Conservation (phyloP, 2,797 vertebrate species). For the Cossypha polioptera region DNA sequence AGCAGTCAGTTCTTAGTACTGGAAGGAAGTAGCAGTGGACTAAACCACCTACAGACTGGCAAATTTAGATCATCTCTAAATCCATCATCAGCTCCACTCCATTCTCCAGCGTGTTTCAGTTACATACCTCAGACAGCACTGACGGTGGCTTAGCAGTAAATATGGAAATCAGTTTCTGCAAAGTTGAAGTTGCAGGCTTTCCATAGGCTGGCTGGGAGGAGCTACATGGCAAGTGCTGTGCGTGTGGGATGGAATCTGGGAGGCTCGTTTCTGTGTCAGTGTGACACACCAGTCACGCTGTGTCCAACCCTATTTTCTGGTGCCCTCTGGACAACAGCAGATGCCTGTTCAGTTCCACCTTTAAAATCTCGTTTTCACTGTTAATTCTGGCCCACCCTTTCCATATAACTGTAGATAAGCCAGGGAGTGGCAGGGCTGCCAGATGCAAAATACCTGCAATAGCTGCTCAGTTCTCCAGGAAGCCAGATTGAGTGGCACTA, state of each 20-base stretch:
- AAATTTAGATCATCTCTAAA: conserved; percentile 36
- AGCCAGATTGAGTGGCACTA: background rate
- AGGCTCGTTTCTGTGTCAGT: background rate
- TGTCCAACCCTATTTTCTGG: background rate
- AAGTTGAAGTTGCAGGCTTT: background rate
- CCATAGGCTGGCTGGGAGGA: background rate
- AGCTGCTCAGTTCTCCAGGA: background rate
- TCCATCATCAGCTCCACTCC: background rate
- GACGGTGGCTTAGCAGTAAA: background rate
- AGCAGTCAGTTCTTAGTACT: conserved; percentile 1
- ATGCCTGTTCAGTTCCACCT: background rate
- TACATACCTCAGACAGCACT: background rate
- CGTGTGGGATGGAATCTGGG: accelerated
- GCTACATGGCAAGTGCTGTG: accelerated
- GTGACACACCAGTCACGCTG: accelerated
- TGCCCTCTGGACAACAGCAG: background rate
- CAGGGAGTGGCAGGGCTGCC: background rate
- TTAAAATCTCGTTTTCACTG: background rate
- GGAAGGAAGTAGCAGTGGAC: conserved; percentile 31
- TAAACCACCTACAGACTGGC: background rate
- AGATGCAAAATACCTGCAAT: background rate
- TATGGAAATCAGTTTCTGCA: background rate
- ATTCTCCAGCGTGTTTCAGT: background rate
- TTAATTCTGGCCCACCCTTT: background rate
- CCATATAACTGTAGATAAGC: background rate